Evolutionary conservation across 1,140 invertebrate genomes (phyloP), one percentile per base, ranked within the genome.

Genomic region (Parasteatoda tepidariorum): DNA sequence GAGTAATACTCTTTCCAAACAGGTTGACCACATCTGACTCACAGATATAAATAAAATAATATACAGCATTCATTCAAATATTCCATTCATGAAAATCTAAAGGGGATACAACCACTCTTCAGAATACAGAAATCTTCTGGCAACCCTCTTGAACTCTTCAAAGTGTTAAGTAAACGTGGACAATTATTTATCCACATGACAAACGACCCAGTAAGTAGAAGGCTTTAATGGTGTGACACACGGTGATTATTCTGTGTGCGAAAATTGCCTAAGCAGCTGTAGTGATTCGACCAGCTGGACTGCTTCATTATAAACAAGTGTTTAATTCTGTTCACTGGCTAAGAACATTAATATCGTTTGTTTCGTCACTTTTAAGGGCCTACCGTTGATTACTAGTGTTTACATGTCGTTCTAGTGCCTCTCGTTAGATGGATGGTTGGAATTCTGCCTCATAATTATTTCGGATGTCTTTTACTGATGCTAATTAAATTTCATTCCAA

Each of bases 271-370:
- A n/a, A 28, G 48, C 5, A 57, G 28, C 59, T 68, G 31, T 13
- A 57, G 26, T 31, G 54, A 28, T 30, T 55, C 26, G 38, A 48
- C 38, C 38, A 9, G 33, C 28, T 31, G 28, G 24, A 30, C 55
- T 57, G 24, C 70, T 73, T 73, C 54, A 73, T 73, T 73, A 73
- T 11, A 0, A 4, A 48, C 57, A 26, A 59, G n/a, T 59, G 57
- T 59, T 59, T 59, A 59, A 26, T 7, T 59, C 57, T 59, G n/a
- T 59, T 48, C 57, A n/a, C 24, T 59, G 57, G 24, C n/a, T n/a
- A 24, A 26, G 9, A 22, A 59, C 57, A 59, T 59, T 59, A 59
- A 59, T 59, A 24, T 59, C 57, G 9, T 48, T 48, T 48, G 18
- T 48, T 48, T 48, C 38, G 18, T 48, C 38, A 48, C 9, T 9